Conservation (phyloP, 2,888 invertebrate species). For the Chymomyza caudatula region DNA sequence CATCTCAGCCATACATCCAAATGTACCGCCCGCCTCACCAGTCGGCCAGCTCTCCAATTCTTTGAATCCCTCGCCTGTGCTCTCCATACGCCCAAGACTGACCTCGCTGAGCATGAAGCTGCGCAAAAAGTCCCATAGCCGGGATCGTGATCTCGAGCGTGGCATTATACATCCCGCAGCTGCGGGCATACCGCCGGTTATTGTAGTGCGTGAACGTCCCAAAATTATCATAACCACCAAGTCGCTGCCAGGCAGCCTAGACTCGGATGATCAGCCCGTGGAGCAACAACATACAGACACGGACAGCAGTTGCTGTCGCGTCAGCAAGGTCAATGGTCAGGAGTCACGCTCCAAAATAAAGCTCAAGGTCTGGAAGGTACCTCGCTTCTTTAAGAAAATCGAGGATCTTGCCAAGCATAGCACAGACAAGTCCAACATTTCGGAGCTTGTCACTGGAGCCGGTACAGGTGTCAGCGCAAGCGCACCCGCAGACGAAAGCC, state of each 20-base stretch:
- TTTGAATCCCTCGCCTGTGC: conserved; percentile 77
- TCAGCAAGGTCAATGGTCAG: conserved; percentile 75
- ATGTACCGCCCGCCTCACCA: conserved; percentile 77
- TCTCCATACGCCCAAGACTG: conserved; percentile 76
- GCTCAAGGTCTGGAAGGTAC: conserved; percentile 84
- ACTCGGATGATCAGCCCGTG: conserved; percentile 83
- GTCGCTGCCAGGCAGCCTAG: conserved; percentile 89
- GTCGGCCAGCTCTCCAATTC: conserved; percentile 76
- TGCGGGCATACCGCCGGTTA: conserved; percentile 60
- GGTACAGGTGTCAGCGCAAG: background rate
- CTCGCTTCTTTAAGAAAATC: conserved; percentile 83
- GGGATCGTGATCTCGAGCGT: conserved; percentile 66
- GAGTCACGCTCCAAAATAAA: conserved; percentile 71
- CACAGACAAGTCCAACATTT: conserved; percentile 46
- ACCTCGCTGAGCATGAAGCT: conserved; percentile 77
- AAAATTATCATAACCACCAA: conserved; percentile 82
- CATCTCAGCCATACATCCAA: conserved; percentile 75
- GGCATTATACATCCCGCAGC: conserved; percentile 61
- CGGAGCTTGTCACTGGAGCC: conserved; percentile 33
- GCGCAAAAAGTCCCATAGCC: conserved; percentile 73
- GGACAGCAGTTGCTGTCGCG: conserved; percentile 77
- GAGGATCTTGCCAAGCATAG: conserved; percentile 75
- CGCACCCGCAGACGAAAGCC: conserved; percentile 55
- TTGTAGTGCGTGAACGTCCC: conserved; percentile 75
- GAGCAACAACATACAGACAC: background rate